A percentile compares a stretch with the other conserved stretches of the same genome.
These are phyloP conservation scores for Drosophila littoralis DNA, from an alignment of 1,140 invertebrate genomes.

Conservation along the genomic window DNA sequence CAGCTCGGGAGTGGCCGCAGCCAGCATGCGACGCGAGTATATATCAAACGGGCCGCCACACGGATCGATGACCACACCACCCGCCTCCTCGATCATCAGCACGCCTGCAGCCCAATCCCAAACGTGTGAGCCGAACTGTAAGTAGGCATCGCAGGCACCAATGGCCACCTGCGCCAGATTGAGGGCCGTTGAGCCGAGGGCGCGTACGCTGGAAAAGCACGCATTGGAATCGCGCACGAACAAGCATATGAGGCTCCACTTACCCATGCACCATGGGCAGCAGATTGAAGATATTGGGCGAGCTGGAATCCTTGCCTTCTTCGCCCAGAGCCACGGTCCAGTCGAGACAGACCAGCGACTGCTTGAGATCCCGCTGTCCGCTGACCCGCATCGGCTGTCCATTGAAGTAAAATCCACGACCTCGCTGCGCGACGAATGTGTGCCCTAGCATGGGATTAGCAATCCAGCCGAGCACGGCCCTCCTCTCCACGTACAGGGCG, in stretches of 20 bases:
- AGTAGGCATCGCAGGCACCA: slow-evolving; percentile 93
- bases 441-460: slow-evolving; percentile 94
- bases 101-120: slow-evolving; percentile 95
- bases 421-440: slow-evolving; percentile 4
- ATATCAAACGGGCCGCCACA: slow-evolving; percentile 91
- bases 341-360: slow-evolving; percentile 15
- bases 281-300: neutral
- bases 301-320: neutral
- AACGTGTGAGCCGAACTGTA: slow-evolving; percentile 94
- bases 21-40: slow-evolving; percentile 90
- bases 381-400: slow-evolving; percentile 2
- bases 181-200: slow-evolving; percentile 93
- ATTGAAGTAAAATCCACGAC: slow-evolving; percentile 11
- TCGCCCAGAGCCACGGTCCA: neutral
- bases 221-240: too few species aligned
- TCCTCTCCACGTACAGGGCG: slow-evolving; percentile 88
- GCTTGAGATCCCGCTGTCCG: slow-evolving; percentile 18
- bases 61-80: slow-evolving; percentile 95
- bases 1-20: slow-evolving; percentile 89
- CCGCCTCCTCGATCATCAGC: slow-evolving; percentile 94
- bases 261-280: slow-evolving; percentile 19
- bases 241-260: neutral
- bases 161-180: slow-evolving; percentile 95
- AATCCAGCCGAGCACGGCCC: slow-evolving; percentile 91
- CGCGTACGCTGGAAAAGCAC: slow-evolving; percentile 85